A percentile compares a stretch with the other conserved stretches of the same genome.
phyloP scores from a whole-genome alignment of 2,888 invertebrate species.

The Hirudinaria manillensis region DNA sequence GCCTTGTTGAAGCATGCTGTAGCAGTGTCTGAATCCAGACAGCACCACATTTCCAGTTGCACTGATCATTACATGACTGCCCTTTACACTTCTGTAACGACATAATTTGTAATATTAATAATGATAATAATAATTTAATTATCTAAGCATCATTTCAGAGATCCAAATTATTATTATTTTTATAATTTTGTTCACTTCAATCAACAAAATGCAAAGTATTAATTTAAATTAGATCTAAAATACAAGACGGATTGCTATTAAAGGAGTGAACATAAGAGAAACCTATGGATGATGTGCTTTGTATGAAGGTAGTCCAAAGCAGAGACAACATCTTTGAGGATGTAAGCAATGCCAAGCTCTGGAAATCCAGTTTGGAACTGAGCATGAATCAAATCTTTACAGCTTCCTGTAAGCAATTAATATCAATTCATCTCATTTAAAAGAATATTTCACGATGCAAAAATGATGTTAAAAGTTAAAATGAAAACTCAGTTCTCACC shows the following conservation, averaged over 20 bases:
- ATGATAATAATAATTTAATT: not conserved
- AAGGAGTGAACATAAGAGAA: constrained; percentile 33
- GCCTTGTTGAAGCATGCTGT: constrained; percentile 65
- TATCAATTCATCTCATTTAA: not conserved
- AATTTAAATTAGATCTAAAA: too few relatives aligned
- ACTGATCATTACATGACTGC: constrained; percentile 75
- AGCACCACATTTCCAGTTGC: constrained; percentile 68
- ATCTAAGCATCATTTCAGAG: not conserved
- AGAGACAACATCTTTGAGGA: constrained; percentile 70
- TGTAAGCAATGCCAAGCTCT: constrained; percentile 72
- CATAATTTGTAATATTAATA: not conserved
- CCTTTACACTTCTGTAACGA: constrained; percentile 68
- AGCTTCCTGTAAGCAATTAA: constrained; percentile 60
- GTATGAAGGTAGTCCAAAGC: constrained; percentile 79
- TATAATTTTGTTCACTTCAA: too few relatives aligned
- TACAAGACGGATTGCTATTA: too few relatives aligned
- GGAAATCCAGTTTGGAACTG: constrained; percentile 74
- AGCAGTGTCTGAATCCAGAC: constrained; percentile 73
- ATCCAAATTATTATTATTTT: not conserved
- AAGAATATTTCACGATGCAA: not conserved
- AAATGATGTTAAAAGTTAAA: not conserved
- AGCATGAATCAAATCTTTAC: constrained; percentile 68
- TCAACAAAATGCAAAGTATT: too few relatives aligned
- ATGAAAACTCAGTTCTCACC: constrained; percentile 37
- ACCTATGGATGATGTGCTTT: constrained; percentile 79